Evolutionary conservation across 2,113 vertebrate genomes (phyloP), one percentile per base, ranked within the genome.

Genomic region (Spea bombifrons): DNA sequence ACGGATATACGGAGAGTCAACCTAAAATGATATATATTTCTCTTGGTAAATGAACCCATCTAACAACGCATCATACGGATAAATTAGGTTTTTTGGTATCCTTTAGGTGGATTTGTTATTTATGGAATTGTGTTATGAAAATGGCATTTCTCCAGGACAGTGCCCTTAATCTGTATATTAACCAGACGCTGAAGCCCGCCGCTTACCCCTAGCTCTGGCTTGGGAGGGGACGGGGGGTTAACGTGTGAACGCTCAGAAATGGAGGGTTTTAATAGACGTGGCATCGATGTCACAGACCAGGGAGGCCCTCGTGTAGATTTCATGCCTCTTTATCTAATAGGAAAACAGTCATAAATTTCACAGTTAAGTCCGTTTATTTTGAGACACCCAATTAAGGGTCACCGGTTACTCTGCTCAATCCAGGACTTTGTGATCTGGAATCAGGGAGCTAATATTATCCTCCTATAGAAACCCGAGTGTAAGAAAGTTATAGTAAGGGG

Each of bases 251-350:
- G 46, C 78, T 48, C 68, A 53, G 43, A 53, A 76, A 73, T 63
- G 3, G 7, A 17, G 16, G 59, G 43, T 64, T 76, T 87, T 86
- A 88, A 84, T 87, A 75, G 73, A 75, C 73, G 67, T 76, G 55
- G 52, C 64, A 68, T 76, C 65, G 52, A 76, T 76, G 74, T 76
- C 74, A 66, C 64, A 76, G 74, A 66, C 67, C 44, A 17, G 74
- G 64, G 49, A 67, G 50, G 13, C 68, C 44, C 47, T 16, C 43
- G 67, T 76, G 64, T 67, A 76, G 64, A 76, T 76, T 76, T 76
- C 75, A 76, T 57, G 64, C 64, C 65, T 76, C 53, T 68, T 76
- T 76, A 67, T 44, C 64, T 67, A 76, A 76, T 57, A 50, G 75
- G 49, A 76, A 59, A 76, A 76, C 75, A 68, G 64, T 67, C 75